Base-by-base conservation (phyloP, 2,113 vertebrate genomes). In the Otus sunia region DNA sequence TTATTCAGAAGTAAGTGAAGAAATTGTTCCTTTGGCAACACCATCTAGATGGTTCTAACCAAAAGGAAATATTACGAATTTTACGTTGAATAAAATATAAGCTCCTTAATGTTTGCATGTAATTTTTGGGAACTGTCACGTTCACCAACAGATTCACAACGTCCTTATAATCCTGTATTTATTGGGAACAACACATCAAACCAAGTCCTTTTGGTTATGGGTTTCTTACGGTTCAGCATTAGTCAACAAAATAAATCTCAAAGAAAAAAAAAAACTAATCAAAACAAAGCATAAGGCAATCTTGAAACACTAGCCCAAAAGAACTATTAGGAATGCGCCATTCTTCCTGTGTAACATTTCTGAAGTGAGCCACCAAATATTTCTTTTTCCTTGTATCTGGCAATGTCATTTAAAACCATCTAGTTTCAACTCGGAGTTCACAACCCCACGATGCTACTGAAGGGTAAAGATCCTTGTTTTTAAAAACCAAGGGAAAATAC, bases 1-100 rank as follows among this genome's bases (percentile, higher is more conserved):
- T 75, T 93, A 94, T 95, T 97, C 93, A 84, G 66, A 92, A 85
- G 11, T 79, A 83, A 74, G 27, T 80, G 79, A 95, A 81, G 91
- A 95, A 90, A 85, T 2, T 29, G 52, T 87, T 96, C 88, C 86
- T 96, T 82, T 95, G 86, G 29, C 39, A 90, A 95, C n/a, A 93
- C 36, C 23, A 12, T 69, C 77, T 94, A 86, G 47, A 58, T 49
- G 63, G 55, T 50, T 92, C 88, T 92, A 82, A 87, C 77, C 92
- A 63, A 83, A 67, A 88, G 89, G 88, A 94, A 90, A 62, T 85
- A 75, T 9, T 71, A 87, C 0, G 25, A 22, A 58, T 75, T 93
- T 68, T 47, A 68, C 53, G 78, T 43, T 75, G 66, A 92, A 85
- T 94, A 86, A 95, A 76, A 82, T 41, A 62, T 58, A 62, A 80